Conservation (phyloP, 2,113 vertebrate genomes). For the Panthera uncia region DNA sequence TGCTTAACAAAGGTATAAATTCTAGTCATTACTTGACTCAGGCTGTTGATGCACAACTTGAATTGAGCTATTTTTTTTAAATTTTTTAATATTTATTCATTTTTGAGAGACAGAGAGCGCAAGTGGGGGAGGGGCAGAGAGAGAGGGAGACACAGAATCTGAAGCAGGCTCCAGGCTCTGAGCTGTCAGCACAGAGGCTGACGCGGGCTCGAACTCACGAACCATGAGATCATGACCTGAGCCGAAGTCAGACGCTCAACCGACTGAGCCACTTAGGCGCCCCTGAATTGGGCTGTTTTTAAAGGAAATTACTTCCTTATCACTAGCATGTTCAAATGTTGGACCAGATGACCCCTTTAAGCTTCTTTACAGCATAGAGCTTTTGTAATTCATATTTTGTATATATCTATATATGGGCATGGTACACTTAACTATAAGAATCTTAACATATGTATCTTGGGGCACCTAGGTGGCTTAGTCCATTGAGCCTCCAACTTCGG, state of each 20-base stretch:
- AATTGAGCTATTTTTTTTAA: not conserved
- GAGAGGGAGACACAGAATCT: no score
- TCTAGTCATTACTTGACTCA: not conserved
- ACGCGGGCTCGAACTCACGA: no score
- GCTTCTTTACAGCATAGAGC: not conserved
- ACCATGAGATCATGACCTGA: no score
- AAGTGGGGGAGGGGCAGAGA: no score
- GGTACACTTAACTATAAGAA: not conserved
- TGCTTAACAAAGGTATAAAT: not conserved
- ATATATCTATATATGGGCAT: not conserved
- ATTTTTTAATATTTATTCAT: no score
- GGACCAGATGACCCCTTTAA: not conserved
- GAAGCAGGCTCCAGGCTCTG: no score
- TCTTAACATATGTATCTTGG: not conserved
- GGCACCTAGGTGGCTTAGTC: not conserved
- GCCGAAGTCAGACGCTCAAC: no score
- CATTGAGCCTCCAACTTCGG: not conserved
- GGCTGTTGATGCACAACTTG: not conserved
- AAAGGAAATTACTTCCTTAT: not conserved
- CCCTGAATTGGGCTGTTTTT: not conserved
- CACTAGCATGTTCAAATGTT: not conserved
- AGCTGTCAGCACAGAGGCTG: no score
- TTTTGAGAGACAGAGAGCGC: no score
- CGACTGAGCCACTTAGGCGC: no score
- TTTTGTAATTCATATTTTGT: not conserved